These are phyloP conservation scores for Tinamus major DNA, from an alignment of 2,797 vertebrate species.

Conservation along the genomic window DNA sequence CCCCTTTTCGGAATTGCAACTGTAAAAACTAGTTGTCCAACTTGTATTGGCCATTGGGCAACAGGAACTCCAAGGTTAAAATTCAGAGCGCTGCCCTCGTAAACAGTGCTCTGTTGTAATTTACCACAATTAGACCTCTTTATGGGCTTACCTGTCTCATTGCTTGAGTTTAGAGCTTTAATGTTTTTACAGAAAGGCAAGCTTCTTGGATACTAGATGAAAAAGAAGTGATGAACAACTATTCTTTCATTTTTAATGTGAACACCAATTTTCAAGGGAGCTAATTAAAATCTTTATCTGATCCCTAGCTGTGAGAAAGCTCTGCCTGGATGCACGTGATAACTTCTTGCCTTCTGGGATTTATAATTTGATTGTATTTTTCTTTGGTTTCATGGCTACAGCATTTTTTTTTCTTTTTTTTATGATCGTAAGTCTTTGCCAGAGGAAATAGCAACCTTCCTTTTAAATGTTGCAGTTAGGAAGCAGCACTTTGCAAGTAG, in stretches of 20 bases:
- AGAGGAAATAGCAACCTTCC: conserved; percentile 10
- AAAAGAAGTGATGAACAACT: conserved; percentile 73
- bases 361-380: conserved; percentile 59
- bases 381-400: conserved; percentile 31
- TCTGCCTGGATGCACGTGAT: conserved; percentile 52
- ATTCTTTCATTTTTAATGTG: conserved; percentile 56
- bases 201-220: conserved; percentile 50
- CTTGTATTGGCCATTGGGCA: background rate
- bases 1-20: background rate
- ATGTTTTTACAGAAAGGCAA: conserved; percentile 14
- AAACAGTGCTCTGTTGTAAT: background rate
- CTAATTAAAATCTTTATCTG: conserved; percentile 86
- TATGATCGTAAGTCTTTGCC: background rate
- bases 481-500: conserved; percentile 10
- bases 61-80: background rate
- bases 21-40: background rate
- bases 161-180: conserved; percentile 6
- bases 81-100: background rate
- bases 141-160: background rate
- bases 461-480: conserved; percentile 3
- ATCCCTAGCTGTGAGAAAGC: conserved; percentile 74
- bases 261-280: conserved; percentile 82
- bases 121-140: background rate
- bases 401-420: background rate
- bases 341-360: conserved; percentile 60